A percentile compares a stretch with the other conserved stretches of the same genome.
These are phyloP conservation scores for Cassiopea andromeda DNA, from an alignment of 30 jellyfish, hydroid and myxozoan genomes.

Conservation along the genomic window DNA sequence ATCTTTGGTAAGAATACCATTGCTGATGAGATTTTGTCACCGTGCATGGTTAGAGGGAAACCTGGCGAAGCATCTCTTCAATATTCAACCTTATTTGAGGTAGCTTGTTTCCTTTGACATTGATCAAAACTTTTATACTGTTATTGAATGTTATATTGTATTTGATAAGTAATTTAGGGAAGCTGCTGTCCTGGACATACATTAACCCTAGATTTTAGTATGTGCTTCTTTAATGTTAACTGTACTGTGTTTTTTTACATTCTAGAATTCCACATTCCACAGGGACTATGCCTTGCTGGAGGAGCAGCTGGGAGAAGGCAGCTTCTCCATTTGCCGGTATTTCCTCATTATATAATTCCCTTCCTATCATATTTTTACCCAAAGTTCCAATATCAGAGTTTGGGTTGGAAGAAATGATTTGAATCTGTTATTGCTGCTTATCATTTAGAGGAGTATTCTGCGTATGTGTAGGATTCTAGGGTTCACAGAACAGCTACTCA, in stretches of 20 bases:
- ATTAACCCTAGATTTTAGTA: not conserved
- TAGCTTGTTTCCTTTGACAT: not conserved
- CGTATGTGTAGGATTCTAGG: no score
- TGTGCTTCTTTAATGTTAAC: not conserved
- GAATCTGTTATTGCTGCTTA: no score
- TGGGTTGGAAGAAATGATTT: no score
- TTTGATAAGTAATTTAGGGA: not conserved
- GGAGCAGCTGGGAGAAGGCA: slow-evolving; percentile 94
- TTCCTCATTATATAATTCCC: not conserved
- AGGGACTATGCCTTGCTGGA: slow-evolving; percentile 80
- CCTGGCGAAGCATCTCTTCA: slow-evolving; percentile 90
- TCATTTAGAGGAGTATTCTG: no score
- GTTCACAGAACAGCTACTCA: no score
- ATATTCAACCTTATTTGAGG: slow-evolving; percentile 86
- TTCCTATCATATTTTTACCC: no score
- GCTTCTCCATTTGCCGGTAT: slow-evolving; percentile 97
- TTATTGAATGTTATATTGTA: not conserved
- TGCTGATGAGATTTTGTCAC: slow-evolving; percentile 85
- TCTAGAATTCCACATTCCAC: slow-evolving; percentile 89
- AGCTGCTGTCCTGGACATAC: not conserved
- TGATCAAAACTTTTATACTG: not conserved
- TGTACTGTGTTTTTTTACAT: not conserved
- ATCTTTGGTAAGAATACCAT: slow-evolving; percentile 87
- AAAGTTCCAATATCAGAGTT: no score
- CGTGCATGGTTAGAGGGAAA: slow-evolving; percentile 24